Evolutionary conservation across 2,888 invertebrate species (phyloP).

Genomic region (Coelinius sp.): DNA sequence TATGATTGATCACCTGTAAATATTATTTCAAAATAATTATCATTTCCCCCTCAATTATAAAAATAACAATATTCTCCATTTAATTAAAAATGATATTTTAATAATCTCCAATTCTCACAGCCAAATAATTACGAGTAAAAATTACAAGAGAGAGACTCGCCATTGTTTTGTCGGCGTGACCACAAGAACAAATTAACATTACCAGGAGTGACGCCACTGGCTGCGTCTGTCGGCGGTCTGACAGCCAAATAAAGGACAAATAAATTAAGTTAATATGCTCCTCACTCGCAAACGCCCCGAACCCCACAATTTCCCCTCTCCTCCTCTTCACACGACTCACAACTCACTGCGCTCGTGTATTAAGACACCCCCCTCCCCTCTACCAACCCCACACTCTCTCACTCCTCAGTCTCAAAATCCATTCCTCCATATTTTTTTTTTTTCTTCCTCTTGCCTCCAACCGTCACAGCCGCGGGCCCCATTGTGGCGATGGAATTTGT

Average conservation of each 20-base stretch:
- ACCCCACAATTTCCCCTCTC: conserved; percentile 55
- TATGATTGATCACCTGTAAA: not conserved
- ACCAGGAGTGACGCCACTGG: conserved; percentile 58
- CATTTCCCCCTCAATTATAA: not conserved
- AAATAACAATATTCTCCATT: not conserved
- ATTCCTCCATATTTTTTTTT: conserved; percentile 18
- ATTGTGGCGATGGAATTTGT: conserved; percentile 69
- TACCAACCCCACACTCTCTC: conserved; percentile 24
- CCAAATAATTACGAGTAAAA: not conserved
- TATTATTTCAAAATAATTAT: not conserved
- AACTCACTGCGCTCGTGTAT: conserved; percentile 28
- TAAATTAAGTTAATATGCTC: conserved; percentile 69
- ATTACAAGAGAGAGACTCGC: not conserved
- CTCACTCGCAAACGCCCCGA: conserved; percentile 51
- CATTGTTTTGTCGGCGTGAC: conserved; percentile 16
- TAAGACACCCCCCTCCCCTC: conserved; percentile 23
- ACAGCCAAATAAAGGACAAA: conserved; percentile 70
- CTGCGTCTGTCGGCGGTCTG: conserved; percentile 57
- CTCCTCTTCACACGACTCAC: conserved; percentile 39
- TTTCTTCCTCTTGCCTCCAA: conserved; percentile 33
- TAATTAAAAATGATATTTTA: conserved; percentile 2
- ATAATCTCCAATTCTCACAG: not conserved
- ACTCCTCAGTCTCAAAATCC: conserved; percentile 14
- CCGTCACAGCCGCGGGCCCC: conserved; percentile 40
- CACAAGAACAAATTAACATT: conserved; percentile 52